A percentile compares a stretch with the other conserved stretches of the same genome.
phyloP scores from a whole-genome alignment of 1,140 invertebrate species.

The Thaumetopoea pityocampa region DNA sequence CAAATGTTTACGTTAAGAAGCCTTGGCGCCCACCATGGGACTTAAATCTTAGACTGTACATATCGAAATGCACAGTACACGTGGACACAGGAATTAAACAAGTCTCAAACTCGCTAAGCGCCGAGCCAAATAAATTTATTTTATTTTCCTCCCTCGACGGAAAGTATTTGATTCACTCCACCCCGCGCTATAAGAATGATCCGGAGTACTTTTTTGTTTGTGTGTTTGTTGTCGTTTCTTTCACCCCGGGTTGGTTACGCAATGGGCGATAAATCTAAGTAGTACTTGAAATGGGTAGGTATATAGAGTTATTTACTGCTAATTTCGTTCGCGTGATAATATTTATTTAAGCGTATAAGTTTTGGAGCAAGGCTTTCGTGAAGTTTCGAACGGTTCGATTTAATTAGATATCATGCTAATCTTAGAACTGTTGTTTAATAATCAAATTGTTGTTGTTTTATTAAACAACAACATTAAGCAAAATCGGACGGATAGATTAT shows the following conservation, averaged over 20 bases:
- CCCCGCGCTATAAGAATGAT: slow-evolving; percentile 38
- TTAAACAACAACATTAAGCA: no score
- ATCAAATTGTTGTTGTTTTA: no score
- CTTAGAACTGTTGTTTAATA: no score
- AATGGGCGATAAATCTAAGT: slow-evolving; percentile 45
- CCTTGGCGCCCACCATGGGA: no score
- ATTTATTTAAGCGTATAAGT: slow-evolving; percentile 1
- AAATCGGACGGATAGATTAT: no score
- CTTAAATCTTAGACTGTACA: no score
- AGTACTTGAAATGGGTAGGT: slow-evolving; percentile 32
- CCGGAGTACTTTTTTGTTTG: slow-evolving; percentile 40
- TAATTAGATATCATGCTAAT: no score
- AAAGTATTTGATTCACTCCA: slow-evolving; percentile 47
- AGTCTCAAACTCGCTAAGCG: slow-evolving; percentile 23
- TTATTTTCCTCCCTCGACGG: slow-evolving; percentile 34
- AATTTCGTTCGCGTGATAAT: slow-evolving; percentile 16
- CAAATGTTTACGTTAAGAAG: no score
- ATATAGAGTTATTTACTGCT: slow-evolving; percentile 39
- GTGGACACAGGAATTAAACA: slow-evolving; percentile 32
- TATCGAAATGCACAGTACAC: no score
- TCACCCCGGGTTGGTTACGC: slow-evolving; percentile 35
- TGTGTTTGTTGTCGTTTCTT: slow-evolving; percentile 27
- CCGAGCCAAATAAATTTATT: slow-evolving; percentile 39
- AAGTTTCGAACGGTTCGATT: no score
- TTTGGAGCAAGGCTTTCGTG: background rate